Conservation (phyloP, 2,113 vertebrate species). For the Herpetotheres cachinnans region DNA sequence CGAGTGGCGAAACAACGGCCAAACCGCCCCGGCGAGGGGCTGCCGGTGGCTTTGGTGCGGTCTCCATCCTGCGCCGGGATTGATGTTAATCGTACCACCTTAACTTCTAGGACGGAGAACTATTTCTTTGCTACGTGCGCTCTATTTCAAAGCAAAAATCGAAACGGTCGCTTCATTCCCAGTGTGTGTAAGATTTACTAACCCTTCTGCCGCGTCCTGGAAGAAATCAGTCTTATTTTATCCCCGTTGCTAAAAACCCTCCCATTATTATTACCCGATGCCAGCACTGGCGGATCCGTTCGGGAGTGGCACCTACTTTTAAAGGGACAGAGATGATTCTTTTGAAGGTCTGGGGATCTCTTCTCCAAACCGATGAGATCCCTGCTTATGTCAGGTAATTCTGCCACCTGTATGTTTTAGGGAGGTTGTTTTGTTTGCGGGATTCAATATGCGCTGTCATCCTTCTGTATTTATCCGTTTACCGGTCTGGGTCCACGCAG, state of each 20-base stretch:
- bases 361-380: background rate
- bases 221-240: background rate
- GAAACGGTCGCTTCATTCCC: background rate
- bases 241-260: background rate
- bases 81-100: accelerated
- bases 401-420: background rate
- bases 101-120: background rate
- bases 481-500: background rate
- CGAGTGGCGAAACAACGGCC: background rate
- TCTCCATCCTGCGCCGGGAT: background rate
- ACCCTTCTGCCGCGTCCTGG: background rate
- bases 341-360: background rate
- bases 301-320: background rate
- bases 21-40: too few relatives aligned
- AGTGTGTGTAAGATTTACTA: background rate
- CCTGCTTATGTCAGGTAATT: background rate
- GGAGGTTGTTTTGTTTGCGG: background rate
- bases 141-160: background rate
- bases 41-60: background rate
- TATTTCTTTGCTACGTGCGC: accelerated
- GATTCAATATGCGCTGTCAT: background rate
- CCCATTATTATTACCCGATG: background rate
- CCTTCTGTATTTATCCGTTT: background rate
- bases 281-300: background rate
- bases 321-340: background rate